phyloP scores from a whole-genome alignment of 2,113 vertebrate genomes.

The Istiophorus platypterus region DNA sequence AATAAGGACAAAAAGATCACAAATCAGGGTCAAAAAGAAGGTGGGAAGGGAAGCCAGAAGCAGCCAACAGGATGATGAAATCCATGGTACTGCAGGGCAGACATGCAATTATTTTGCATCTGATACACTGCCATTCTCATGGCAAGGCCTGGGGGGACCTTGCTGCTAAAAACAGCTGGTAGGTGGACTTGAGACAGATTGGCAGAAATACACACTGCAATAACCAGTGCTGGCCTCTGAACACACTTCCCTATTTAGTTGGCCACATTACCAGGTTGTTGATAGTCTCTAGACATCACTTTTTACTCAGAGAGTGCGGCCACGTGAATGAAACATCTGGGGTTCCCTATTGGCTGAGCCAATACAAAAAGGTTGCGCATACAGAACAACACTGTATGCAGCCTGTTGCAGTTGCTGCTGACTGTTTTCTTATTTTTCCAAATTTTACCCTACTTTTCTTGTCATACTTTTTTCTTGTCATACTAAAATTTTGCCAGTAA shows the following conservation, averaged over 20 bases:
- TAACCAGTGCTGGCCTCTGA: constrained; percentile 64
- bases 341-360: constrained; percentile 58
- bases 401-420: too few species aligned
- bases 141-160: constrained; percentile 66
- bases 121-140: constrained; percentile 59
- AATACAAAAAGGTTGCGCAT: constrained; percentile 56
- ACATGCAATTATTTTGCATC: constrained; percentile 75
- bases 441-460: too few species aligned
- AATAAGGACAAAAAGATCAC: constrained; percentile 42
- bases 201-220: constrained; percentile 63
- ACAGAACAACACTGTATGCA: constrained; percentile 9
- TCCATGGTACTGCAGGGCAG: constrained; percentile 50
- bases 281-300: constrained; percentile 70
- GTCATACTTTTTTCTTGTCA: too few species aligned
- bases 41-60: constrained; percentile 36
- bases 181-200: constrained; percentile 71
- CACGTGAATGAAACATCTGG: constrained; percentile 68
- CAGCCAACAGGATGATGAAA: constrained; percentile 56
- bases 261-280: constrained; percentile 71
- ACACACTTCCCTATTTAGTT: constrained; percentile 62
- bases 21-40: constrained; percentile 54
- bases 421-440: too few species aligned
- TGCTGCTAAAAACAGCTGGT: constrained; percentile 73
- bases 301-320: constrained; percentile 63
- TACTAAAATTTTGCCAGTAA: too few species aligned